A percentile compares a stretch with the other conserved stretches of the same genome.
phyloP scores from a whole-genome alignment of 1,140 invertebrate species.

The Apolygus lucorum region DNA sequence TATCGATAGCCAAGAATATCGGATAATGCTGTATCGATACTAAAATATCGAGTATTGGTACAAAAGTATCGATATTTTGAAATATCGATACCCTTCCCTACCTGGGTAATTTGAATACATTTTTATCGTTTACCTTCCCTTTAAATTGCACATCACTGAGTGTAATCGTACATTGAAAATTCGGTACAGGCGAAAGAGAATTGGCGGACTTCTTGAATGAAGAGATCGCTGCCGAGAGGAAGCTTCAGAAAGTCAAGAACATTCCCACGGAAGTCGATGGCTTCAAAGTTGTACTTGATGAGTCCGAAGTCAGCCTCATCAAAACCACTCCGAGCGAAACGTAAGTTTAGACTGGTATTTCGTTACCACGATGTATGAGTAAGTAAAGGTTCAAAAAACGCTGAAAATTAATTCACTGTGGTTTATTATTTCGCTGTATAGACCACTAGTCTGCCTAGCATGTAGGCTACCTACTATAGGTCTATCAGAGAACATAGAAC shows the following conservation, averaged over 20 bases:
- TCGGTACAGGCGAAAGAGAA: slow-evolving; percentile 78
- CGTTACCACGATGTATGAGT: neutral
- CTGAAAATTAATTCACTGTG: no score
- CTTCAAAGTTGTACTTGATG: slow-evolving; percentile 63
- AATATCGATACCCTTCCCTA: neutral
- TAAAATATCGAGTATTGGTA: neutral
- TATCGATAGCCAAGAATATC: neutral
- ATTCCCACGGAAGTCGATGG: slow-evolving; percentile 67
- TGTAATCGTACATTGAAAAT: no score
- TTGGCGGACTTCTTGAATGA: slow-evolving; percentile 77
- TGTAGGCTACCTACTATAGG: no score
- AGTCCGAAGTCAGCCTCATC: slow-evolving; percentile 65
- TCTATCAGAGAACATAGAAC: no score
- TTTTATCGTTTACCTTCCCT: neutral
- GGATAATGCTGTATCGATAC: neutral
- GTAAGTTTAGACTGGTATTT: slow-evolving; percentile 44
- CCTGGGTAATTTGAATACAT: neutral
- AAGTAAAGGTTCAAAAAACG: no score
- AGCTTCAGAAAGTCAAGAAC: slow-evolving; percentile 62
- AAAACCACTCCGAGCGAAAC: slow-evolving; percentile 65
- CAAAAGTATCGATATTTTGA: neutral
- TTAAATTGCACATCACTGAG: no score
- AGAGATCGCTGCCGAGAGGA: slow-evolving; percentile 79
- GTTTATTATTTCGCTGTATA: no score
- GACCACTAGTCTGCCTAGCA: no score